These are phyloP conservation scores for Paralvinella palmiformis DNA, from an alignment of 1,140 invertebrate genomes.

Conservation along the genomic window DNA sequence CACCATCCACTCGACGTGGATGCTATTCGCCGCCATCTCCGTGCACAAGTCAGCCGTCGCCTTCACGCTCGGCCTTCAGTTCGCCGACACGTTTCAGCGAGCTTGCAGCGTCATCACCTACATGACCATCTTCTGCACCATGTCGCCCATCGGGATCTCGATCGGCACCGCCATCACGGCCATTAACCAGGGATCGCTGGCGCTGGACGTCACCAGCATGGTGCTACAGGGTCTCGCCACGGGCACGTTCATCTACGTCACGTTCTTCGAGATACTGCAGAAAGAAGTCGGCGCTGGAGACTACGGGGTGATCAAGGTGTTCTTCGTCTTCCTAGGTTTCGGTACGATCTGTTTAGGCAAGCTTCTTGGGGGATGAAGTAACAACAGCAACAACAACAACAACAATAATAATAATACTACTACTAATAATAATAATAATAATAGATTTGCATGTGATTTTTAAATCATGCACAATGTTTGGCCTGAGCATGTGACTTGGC, in stretches of 20 bases:
- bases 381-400: too few relatives aligned
- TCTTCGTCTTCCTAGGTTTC: background rate
- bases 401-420: too few relatives aligned
- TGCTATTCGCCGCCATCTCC: constrained; percentile 73
- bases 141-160: constrained; percentile 63
- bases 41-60: constrained; percentile 85
- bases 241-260: constrained; percentile 80
- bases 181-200: background rate
- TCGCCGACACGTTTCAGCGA: background rate
- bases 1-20: constrained; percentile 62
- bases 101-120: background rate
- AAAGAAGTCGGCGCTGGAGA: constrained; percentile 9
- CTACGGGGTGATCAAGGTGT: constrained; percentile 1
- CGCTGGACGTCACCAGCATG: background rate
- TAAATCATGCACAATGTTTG: too few relatives aligned
- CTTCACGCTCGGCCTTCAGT: constrained; percentile 40
- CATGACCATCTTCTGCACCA: constrained; percentile 24
- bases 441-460: too few relatives aligned
- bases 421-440: too few relatives aligned
- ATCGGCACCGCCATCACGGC: constrained; percentile 59
- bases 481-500: too few relatives aligned
- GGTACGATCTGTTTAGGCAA: background rate
- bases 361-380: too few relatives aligned
- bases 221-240: constrained; percentile 70
- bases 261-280: constrained; percentile 78